Conservation (phyloP, 2,113 vertebrate genomes). For the Mystacornis crossleyi region DNA sequence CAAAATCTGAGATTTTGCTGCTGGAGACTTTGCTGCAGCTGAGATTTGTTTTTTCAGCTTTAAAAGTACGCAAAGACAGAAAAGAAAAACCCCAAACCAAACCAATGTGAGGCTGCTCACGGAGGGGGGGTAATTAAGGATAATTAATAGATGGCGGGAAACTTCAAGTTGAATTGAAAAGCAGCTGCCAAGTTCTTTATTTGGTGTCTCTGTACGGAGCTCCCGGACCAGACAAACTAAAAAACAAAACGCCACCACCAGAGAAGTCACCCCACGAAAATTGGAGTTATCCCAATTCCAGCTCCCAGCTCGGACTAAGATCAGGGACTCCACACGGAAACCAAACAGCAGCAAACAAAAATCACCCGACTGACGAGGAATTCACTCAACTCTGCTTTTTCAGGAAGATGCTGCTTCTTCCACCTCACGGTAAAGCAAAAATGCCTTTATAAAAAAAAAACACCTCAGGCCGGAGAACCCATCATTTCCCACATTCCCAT, state of each 20-base stretch:
- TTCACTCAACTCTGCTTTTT: neutral
- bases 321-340: neutral
- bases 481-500: neutral
- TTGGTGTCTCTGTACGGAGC: neutral
- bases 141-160: neutral
- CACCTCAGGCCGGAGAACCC: neutral
- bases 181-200: neutral
- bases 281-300: neutral
- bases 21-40: neutral
- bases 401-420: neutral
- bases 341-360: neutral
- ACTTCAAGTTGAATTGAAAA: neutral
- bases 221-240: too few relatives aligned
- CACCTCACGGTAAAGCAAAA: neutral
- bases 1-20: neutral
- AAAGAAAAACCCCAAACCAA: neutral
- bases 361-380: neutral
- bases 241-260: neutral
- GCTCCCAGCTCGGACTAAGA: neutral
- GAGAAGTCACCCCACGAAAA: neutral
- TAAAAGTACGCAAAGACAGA: neutral
- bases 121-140: neutral
- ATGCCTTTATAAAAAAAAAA: neutral
- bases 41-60: neutral
- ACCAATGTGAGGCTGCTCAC: neutral